These are phyloP conservation scores for Amblyopsis hoosieri DNA, from an alignment of 2,797 vertebrate species.

Conservation along the genomic window DNA sequence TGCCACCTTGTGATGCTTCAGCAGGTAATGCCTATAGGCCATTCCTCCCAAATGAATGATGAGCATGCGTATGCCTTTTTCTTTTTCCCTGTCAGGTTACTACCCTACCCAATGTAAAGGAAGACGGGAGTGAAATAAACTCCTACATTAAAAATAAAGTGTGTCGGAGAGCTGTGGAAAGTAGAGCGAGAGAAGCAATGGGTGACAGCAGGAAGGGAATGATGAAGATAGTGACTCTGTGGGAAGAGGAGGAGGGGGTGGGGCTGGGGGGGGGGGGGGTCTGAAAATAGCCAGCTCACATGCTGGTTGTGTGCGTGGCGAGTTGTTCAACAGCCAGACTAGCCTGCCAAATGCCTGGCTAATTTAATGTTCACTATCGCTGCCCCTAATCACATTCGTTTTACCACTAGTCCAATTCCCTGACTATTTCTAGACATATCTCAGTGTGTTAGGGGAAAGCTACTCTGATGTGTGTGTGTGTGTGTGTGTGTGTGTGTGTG, in stretches of 20 bases:
- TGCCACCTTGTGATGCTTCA: no score
- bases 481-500: slow-evolving; percentile 13
- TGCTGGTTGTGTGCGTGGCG: slow-evolving; percentile 67
- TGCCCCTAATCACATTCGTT: slow-evolving; percentile 26
- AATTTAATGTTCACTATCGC: slow-evolving; percentile 59
- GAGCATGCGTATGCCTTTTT: no score
- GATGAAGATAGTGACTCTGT: slow-evolving; percentile 63
- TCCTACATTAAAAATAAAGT: not conserved
- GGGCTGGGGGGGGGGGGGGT: slow-evolving; percentile 32
- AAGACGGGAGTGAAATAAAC: no score
- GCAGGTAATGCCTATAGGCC: no score
- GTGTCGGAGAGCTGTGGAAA: not conserved
- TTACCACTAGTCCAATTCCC: slow-evolving; percentile 9
- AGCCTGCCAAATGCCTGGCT: slow-evolving; percentile 50
- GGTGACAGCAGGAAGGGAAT: slow-evolving; percentile 54
- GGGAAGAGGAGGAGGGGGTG: slow-evolving; percentile 54
- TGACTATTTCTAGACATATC: slow-evolving; percentile 21
- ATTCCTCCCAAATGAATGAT: no score
- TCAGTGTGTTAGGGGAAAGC: not conserved
- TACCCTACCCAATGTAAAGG: no score
- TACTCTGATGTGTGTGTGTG: slow-evolving; percentile 23
- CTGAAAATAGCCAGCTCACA: slow-evolving; percentile 79
- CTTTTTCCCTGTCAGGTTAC: no score
- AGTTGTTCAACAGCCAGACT: slow-evolving; percentile 48
- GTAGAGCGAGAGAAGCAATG: slow-evolving; percentile 16